Evolutionary conservation across 64 coral and sea anemone species (phyloP).

Genomic region (Montipora efflorescens): DNA sequence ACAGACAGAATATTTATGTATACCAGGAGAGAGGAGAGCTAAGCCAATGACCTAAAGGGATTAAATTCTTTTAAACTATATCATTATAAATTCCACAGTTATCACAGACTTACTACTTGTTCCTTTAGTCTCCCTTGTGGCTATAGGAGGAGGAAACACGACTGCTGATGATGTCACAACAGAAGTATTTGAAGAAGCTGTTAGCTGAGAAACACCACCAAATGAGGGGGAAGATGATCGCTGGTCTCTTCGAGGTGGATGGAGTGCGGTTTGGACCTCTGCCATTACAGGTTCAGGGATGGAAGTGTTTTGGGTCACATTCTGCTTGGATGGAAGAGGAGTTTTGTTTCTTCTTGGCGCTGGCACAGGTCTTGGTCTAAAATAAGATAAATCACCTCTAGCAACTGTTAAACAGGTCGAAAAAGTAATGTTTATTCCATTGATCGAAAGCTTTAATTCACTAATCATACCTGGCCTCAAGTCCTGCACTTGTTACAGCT

Average conservation of each 20-base stretch:
- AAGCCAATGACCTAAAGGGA: too few relatives aligned
- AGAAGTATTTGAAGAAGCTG: neutral
- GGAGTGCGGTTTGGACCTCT: neutral
- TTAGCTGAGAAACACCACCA: neutral
- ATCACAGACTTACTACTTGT: neutral
- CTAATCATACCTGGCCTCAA: neutral
- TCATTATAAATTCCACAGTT: neutral
- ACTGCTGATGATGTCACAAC: neutral
- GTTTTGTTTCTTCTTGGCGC: constrained; percentile 48
- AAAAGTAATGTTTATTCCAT: neutral
- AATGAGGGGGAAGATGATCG: neutral
- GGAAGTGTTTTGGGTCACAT: neutral
- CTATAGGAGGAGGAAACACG: neutral
- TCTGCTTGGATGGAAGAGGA: neutral
- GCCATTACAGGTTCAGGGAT: neutral
- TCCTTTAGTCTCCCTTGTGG: neutral
- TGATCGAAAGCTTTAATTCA: neutral
- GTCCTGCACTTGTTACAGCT: neutral
- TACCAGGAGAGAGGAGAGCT: too few relatives aligned
- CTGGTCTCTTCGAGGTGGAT: neutral
- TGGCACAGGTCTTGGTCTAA: constrained; percentile 39
- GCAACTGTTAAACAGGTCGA: neutral
- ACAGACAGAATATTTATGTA: neutral
- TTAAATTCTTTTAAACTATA: too few relatives aligned
- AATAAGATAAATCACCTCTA: neutral